Base-by-base conservation (phyloP, 2,888 invertebrate genomes). In the Pediacus dermestoides region DNA sequence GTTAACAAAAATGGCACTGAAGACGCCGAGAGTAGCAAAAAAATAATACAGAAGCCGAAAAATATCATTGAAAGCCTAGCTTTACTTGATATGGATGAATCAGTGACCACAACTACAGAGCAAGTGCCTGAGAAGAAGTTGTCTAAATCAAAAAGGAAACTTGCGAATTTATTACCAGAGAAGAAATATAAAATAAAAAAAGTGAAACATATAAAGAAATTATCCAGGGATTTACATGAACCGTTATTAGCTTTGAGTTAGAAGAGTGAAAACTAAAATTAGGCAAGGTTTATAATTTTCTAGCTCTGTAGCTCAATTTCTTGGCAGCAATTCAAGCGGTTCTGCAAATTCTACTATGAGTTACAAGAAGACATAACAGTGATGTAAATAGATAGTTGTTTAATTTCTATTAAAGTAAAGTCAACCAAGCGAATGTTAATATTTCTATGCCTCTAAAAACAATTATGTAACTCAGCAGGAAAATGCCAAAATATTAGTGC, bases 31-130 rank as follows among this genome's bases (percentile, higher is more conserved):
- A 16, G 16, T 71, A 73, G 34, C 36, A 21, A 27, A 8, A 4
- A 27, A 15, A 15, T 8, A 9, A 16, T 38, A 69, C 71, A 51
- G 72, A 3, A 49, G 70, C 52, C 74, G 68, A 85, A 86, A 58
- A 89, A 89, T 61, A 89, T 89, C 36, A 82, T 88, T 48, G 89
- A 89, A 64, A 85, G 85, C 35, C 67, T 89, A 48, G 80, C 82
- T 51, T 73, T 85, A 63, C 68, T 88, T 4, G 89, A 89, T 57
- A 71, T 78, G 33, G 77, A 80, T 46, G 38, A 38, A 4, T 39
- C 51, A 9, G 47, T 51, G 11, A 34, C 38, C 4, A 28, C 28
- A 13, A 33, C 4, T 25, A 34, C 47, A 2, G 58, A 57, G 21
- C 16, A 38, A 15, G 47, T 52, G 9, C 61, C 63, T 37, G 52